Conservation (phyloP, 2,888 invertebrate species). For the Amiota minor region DNA sequence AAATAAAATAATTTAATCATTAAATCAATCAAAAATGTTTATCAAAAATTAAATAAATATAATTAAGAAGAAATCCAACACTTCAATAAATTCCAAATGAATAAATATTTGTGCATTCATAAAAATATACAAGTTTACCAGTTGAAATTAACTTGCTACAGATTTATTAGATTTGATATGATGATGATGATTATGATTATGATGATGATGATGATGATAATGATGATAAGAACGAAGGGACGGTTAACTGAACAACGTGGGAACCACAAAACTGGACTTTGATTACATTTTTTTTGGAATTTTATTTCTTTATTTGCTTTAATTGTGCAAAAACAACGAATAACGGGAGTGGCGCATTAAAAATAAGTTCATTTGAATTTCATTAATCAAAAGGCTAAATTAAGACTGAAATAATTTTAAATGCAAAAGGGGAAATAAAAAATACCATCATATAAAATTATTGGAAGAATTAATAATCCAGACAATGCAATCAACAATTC, state of each 20-base stretch:
- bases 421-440: too few species aligned
- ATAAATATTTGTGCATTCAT: not conserved
- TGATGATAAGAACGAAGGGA: not conserved
- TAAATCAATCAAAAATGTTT: not conserved
- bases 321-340: not conserved
- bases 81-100: too few species aligned
- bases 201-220: too few species aligned
- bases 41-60: not conserved
- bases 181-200: too few species aligned
- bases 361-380: constrained; percentile 2
- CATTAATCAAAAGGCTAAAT: constrained; percentile 5
- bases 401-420: not conserved
- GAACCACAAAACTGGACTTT: constrained; percentile 4
- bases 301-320: not conserved
- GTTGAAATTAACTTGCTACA: too few species aligned
- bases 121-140: too few species aligned
- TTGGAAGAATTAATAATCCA: too few species aligned
- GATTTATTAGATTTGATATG: too few species aligned
- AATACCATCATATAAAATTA: too few species aligned
- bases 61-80: not conserved
- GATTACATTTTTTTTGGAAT: not conserved
- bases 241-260: not conserved
- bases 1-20: not conserved
- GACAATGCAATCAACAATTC: too few species aligned
- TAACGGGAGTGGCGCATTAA: not conserved